Evolutionary conservation across 1,140 invertebrate species (phyloP), one percentile per base, ranked within the genome.

Genomic region (Andrena cerasifolii): DNA sequence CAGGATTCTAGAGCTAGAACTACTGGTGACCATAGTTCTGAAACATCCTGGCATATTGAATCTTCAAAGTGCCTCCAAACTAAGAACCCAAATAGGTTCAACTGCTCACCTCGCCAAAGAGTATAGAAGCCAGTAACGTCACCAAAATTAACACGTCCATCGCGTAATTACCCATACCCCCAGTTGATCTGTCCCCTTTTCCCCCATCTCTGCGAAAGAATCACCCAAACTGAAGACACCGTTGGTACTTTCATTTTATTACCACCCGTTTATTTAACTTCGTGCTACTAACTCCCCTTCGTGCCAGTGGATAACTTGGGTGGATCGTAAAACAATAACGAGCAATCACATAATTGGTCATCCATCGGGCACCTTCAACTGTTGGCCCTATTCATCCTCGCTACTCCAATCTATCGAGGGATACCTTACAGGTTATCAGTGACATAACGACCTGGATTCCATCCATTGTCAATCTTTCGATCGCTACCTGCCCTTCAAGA

Each of bases 281-380:
- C 0, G 10, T 1, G 18, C 31, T 33, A 28, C 36, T 36, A 36
- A 28, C 66, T 36, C 28, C 12, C 18, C 47, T 3, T 2, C 6
- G 5, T 40, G 18, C 10, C 59, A 43, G 18, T 31, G 49, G 31
- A 56, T 68, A 33, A 59, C 61, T 59, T 49, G 51, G 47, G 54
- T 31, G 62, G 26, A 24, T 79, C 78, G 78, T 81, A 67, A 81
- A 81, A 81, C 78, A 81, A 80, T 81, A 81, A 81, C 67, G 79
- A 81, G 78, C 79, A 81, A 80, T 81, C 79, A 73, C 61, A 67
- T 80, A 80, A 81, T 81, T 62, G 78, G 73, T 67, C 70, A 59
- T 40, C 75, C 77, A 62, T 54, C 36, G 16, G 28, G 40, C 26
- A 31, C 45, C 18, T 36, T 66, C 61, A 74, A 33, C 53, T 63